phyloP scores from a whole-genome alignment of 2,888 invertebrate species.

The Tetrapedia diversipes region DNA sequence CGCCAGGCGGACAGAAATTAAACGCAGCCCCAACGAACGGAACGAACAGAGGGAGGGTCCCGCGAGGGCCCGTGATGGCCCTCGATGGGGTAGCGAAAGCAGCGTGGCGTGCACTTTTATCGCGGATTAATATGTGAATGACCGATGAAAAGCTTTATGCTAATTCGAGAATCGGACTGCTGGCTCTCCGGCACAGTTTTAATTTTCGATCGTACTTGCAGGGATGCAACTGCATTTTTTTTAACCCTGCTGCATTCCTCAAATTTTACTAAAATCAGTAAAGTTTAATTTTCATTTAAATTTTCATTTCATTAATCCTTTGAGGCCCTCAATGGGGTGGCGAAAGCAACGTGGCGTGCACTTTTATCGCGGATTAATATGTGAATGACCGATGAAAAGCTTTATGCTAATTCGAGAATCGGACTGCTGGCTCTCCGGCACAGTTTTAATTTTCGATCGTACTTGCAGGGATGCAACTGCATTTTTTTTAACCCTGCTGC shows the following conservation, averaged over 20 bases:
- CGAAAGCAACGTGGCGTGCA: background rate
- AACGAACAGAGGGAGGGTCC: background rate
- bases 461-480: too few relatives aligned
- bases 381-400: background rate
- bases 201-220: too few relatives aligned
- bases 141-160: background rate
- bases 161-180: constrained; percentile 3
- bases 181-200: too few relatives aligned
- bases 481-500: too few relatives aligned
- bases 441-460: too few relatives aligned
- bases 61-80: background rate
- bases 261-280: too few relatives aligned
- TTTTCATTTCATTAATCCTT: too few relatives aligned
- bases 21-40: constrained; percentile 14
- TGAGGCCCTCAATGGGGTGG: background rate
- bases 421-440: too few relatives aligned
- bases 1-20: constrained; percentile 12
- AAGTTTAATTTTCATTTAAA: too few relatives aligned
- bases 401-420: constrained; percentile 13
- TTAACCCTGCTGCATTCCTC: too few relatives aligned
- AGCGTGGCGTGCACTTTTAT: constrained; percentile 14
- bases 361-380: constrained; percentile 28
- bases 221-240: too few relatives aligned
- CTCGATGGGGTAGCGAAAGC: background rate
- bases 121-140: constrained; percentile 19